These are phyloP conservation scores for Podocnemis expansa DNA, from an alignment of 2,113 vertebrate genomes.

Conservation along the genomic window DNA sequence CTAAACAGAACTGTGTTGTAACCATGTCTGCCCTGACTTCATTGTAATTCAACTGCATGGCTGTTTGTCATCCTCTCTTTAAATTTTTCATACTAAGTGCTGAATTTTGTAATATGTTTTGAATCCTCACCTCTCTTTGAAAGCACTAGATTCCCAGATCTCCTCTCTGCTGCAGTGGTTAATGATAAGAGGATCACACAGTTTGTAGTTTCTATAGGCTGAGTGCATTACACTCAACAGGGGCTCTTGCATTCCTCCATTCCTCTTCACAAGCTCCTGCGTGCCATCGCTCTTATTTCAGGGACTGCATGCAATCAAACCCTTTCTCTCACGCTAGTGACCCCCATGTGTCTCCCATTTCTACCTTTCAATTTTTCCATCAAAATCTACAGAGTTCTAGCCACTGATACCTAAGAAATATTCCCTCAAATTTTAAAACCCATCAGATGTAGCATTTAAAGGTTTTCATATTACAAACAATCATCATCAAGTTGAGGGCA, in stretches of 20 bases:
- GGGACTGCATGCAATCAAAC: background rate
- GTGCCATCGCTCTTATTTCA: background rate
- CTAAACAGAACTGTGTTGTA: background rate
- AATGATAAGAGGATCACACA: background rate
- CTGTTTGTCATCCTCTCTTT: background rate
- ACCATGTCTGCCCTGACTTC: background rate
- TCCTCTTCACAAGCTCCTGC: background rate
- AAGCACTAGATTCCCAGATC: background rate
- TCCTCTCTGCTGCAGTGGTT: background rate
- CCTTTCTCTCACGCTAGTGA: background rate
- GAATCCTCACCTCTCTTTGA: background rate
- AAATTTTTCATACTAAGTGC: background rate
- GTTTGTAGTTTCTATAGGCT: background rate
- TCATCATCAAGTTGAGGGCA: background rate
- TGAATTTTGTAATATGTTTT: background rate
- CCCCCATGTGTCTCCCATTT: fast-evolving
- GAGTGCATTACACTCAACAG: background rate
- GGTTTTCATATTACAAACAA: background rate
- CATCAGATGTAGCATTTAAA: background rate
- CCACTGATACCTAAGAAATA: background rate
- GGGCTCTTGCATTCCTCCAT: background rate
- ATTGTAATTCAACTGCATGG: background rate
- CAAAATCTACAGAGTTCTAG: background rate
- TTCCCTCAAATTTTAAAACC: background rate
- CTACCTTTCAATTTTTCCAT: background rate